Evolutionary conservation across 2,113 vertebrate species (phyloP), one percentile per base, ranked within the genome.

Genomic region (Orcinus orca): DNA sequence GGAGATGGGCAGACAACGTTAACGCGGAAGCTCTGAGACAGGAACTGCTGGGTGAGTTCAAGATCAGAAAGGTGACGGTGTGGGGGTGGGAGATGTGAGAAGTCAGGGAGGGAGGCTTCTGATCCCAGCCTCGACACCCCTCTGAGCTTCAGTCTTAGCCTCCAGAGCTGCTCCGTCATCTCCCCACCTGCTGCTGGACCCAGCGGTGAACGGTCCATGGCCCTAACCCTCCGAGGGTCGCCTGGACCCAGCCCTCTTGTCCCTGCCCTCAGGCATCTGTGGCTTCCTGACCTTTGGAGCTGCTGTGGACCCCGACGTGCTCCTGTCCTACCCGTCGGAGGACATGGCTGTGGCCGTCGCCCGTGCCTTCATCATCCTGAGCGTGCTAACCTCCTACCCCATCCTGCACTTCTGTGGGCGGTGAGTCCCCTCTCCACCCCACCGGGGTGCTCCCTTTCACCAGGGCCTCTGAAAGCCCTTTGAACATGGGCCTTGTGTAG

Each of bases 391-490:
- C 0, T 99, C 99, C 31, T 99, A 99, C 97, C 99, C 99, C 36
- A 99, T 99, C 97, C 98, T 99, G 96, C 99, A 99, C 98, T 99
- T 99, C 98, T 99, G 99, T 2, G 99, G 99, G 96, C 99, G 99
- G 99, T 99, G 98, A 98, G 98, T 50, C 25, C 38, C 65, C 44
- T 31, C 85, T 47, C 14, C 38, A 3, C 23, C 36, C 47, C 11
- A 0, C 2, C 0, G 5, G 47, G 23, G 15, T 14, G 25, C 53
- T n/a, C 26, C 36, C 58, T 55, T 47, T 55, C 58, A 29, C 36
- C 90, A 58, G 68, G 33, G 11, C 29, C 60, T 86, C 63, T 0
- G 4, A n/a, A 9, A 88, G 44, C 58, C 76, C 83, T 33, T n/a
- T 38, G n/a, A 53, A 31, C 44, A 0, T 4, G n/a, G 44, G 38